Percentiles rank a stretch among this genome's conserved stretches.
These are phyloP conservation scores for Cottus gobio DNA, from an alignment of 2,113 vertebrate genomes.

Conservation along the genomic window DNA sequence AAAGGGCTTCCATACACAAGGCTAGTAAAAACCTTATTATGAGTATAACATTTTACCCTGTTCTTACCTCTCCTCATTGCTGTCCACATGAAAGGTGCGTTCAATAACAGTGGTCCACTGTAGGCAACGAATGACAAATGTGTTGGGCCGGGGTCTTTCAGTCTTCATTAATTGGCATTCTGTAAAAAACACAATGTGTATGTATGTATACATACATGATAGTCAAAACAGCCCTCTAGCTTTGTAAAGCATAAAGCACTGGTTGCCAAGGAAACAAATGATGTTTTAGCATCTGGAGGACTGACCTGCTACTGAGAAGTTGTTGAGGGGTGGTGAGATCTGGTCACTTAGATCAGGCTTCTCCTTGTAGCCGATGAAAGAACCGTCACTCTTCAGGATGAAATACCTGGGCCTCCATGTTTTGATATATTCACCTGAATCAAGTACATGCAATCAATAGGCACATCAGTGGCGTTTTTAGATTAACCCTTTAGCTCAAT, in stretches of 20 bases:
- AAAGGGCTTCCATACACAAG: neutral
- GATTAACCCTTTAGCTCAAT: neutral
- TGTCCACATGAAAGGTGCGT: conserved; percentile 92
- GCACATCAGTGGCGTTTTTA: neutral
- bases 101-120: conserved; percentile 95
- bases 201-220: too few species aligned
- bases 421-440: conserved; percentile 92
- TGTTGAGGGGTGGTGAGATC: conserved; percentile 87
- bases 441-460: neutral
- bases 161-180: conserved; percentile 87
- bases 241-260: neutral
- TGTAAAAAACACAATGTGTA: conserved; percentile 41
- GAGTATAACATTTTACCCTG: neutral
- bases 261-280: neutral
- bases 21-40: neutral
- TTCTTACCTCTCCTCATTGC: conserved; percentile 86
- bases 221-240: neutral
- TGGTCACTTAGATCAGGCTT: conserved; percentile 86
- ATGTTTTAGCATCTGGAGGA: neutral
- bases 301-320: conserved; percentile 91
- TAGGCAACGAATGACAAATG: conserved; percentile 92
- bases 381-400: conserved; percentile 90
- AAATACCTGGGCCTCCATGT: conserved; percentile 93
- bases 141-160: conserved; percentile 89
- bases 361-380: conserved; percentile 93